Base-by-base conservation (phyloP, 2,113 vertebrate genomes). In the Microtus richardsoni region DNA sequence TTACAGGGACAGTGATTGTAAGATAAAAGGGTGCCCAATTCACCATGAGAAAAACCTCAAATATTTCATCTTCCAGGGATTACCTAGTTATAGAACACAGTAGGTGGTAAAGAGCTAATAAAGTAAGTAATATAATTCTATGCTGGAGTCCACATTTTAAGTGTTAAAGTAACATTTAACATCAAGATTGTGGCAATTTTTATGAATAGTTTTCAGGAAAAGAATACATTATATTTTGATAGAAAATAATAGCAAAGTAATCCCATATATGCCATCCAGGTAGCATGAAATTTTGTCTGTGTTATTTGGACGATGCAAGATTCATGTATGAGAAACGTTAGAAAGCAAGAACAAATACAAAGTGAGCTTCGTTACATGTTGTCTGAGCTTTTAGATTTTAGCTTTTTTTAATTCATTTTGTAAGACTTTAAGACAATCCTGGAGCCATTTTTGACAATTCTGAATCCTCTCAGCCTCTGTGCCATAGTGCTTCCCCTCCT, bases 21-120 rank as follows among this genome's bases (percentile, higher is more conserved):
- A 94, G n/a, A 62, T 91, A 80, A 95, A 96, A 47, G 78, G 13
- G 2, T 77, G 77, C 93, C 96, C 93, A 97, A 97, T 92, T 95
- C 88, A 79, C 94, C 96, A 75, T n/a, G 47, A 97, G 85, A 97
- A 91, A 68, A 96, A 88, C 92, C 94, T 75, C 86, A 97, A 93
- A 95, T 82, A 91, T 91, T 79, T 95, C 87, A 79, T 88, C 82
- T 97, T 98, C 96, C 97, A 92, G 95, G 96, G 98, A 97, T 98
- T 98, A 98, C 96, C 95, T 98, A 98, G 98, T 99, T 98, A 98
- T 92, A 83, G 94, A 98, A 94, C 97, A 91, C 95, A 49, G 97
- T 96, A 97, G 97, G 98, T 98, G 98, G 98, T 98, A 98, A 98
- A 98, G 97, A 98, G 86, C 92, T 98, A 98, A 98, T 99, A 98